Evolutionary conservation across 2,113 vertebrate genomes (phyloP), one percentile per base, ranked within the genome.

Genomic region (Gavialis gangeticus): DNA sequence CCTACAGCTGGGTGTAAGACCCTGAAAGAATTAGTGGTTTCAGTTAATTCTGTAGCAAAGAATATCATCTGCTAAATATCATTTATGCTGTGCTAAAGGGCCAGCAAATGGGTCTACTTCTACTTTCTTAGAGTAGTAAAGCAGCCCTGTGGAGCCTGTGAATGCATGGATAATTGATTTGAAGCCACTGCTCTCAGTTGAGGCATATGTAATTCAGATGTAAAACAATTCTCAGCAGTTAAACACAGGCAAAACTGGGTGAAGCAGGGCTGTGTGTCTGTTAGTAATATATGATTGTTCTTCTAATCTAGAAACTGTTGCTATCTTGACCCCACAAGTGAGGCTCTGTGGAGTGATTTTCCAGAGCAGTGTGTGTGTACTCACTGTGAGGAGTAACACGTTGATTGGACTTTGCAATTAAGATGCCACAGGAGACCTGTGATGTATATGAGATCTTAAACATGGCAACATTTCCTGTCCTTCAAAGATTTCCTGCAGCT

Each of bases 401-500:
- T 80, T 66, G 59, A 58, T 69, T 58, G 12, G 92, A 57, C 56
- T 16, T 62, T 18, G 58, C 66, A 76, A 54, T 90, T 60, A 60
- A 93, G 90, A 81, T 67, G 55, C 59, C 0, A 0, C 30, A 88
- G 71, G 80, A 77, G 75, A 75, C 13, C 59, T 79, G 24, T 54
- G 75, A 56, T 54, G 17, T 90, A 76, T 85, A 0, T 62, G 92
- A 56, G 67, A 63, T 82, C 85, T 85, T 96, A 34, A 54, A 67
- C 28, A 10, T 30, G 63, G 79, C 93, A 95, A 84, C 82, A 57
- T 83, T 75, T 94, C 89, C 79, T 85, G 76, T 77, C 91, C n/a
- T 55, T 88, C n/a, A 92, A 25, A 27, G 18, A 81, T 67, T 93
- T 94, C 83, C 37, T 85, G 64, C 76, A 86, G 15, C 77, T 89